Conservation (phyloP, 2,888 invertebrate species). For the Mantis religiosa region DNA sequence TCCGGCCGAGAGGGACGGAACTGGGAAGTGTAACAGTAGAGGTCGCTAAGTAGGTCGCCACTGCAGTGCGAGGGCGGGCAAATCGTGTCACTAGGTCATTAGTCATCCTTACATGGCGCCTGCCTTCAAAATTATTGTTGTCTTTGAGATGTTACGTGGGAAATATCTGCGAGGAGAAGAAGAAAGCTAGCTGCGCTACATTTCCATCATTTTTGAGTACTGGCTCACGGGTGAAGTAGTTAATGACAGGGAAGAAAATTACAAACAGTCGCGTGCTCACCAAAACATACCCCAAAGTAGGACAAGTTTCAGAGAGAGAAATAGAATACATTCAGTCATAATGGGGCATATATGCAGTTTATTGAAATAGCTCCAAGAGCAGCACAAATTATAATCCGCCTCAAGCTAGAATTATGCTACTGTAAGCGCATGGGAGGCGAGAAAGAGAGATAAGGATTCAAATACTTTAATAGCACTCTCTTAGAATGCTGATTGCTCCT, state of each 20-base stretch:
- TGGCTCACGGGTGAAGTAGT: not conserved
- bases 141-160: not conserved
- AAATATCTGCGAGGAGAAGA: not conserved
- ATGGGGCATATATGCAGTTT: too few relatives aligned
- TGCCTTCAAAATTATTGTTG: not conserved
- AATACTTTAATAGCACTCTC: too few relatives aligned
- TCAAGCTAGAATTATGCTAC: too few relatives aligned
- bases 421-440: too few relatives aligned
- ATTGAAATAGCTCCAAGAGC: too few relatives aligned
- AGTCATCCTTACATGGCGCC: not conserved
- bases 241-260: not conserved
- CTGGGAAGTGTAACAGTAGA: not conserved
- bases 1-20: not conserved
- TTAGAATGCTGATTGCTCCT: too few relatives aligned
- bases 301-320: not conserved
- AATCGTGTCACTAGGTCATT: constrained; percentile 12
- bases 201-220: not conserved
- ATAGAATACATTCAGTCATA: too few relatives aligned
- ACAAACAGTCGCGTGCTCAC: not conserved
- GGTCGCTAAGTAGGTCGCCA: not conserved
- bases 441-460: too few relatives aligned
- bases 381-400: too few relatives aligned
- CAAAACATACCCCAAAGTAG: not conserved
- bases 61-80: not conserved
- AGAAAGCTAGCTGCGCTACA: not conserved